phyloP scores from a whole-genome alignment of 2,113 vertebrate genomes.

The Empidonax traillii region DNA sequence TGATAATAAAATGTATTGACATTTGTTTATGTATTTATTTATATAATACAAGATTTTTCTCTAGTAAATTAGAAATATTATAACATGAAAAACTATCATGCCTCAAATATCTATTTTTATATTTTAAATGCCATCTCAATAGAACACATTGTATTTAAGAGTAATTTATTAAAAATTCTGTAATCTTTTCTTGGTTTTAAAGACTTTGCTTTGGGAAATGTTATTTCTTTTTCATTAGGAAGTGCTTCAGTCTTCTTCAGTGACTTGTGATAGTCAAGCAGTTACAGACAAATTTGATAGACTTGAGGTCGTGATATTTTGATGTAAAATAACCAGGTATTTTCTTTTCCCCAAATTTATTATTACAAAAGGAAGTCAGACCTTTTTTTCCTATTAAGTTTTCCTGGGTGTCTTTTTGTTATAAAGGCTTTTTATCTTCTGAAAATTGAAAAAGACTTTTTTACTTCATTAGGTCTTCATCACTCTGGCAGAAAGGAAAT shows the following conservation, averaged over 20 bases:
- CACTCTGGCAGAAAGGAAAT: background rate
- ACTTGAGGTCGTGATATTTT: background rate
- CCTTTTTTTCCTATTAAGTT: background rate
- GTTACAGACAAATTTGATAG: background rate
- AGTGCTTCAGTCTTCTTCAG: background rate
- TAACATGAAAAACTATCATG: background rate
- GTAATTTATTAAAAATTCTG: background rate
- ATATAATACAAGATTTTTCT: background rate
- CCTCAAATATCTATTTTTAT: background rate
- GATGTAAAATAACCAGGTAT: background rate
- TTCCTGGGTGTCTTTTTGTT: background rate
- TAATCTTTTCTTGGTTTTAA: background rate
- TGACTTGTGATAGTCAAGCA: background rate
- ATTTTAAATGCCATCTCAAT: background rate
- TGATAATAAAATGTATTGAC: background rate
- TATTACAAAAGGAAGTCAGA: background rate
- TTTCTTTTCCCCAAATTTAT: background rate
- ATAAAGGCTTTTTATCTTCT: background rate
- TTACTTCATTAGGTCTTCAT: background rate
- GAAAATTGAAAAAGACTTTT: background rate
- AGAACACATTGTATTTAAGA: background rate
- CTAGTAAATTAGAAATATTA: background rate
- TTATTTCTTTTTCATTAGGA: slow-evolving; percentile 31
- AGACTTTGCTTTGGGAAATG: background rate
- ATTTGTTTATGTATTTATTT: background rate